These are phyloP conservation scores for Lochmaea crataegi DNA, from an alignment of 2,888 invertebrate genomes.

Conservation along the genomic window DNA sequence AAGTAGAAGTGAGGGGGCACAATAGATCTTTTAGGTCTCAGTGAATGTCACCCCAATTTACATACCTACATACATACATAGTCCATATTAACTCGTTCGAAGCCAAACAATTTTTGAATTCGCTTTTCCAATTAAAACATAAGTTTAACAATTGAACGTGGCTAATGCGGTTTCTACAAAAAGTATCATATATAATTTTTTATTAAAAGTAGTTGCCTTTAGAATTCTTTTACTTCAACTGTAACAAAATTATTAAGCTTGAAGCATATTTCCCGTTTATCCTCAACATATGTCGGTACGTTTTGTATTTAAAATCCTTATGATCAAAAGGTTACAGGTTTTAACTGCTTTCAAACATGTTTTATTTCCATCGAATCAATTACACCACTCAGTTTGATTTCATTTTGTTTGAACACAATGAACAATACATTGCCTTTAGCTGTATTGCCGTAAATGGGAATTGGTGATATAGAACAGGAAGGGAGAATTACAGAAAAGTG, in stretches of 20 bases:
- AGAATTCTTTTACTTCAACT: background rate
- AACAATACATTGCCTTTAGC: constrained; percentile 8
- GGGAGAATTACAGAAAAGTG: background rate
- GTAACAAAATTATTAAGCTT: background rate
- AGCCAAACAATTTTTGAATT: no score
- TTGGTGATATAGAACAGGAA: constrained; percentile 1
- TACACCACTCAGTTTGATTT: constrained; percentile 12
- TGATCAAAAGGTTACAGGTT: background rate
- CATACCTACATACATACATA: no score
- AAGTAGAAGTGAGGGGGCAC: no score
- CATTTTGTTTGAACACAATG: constrained; percentile 5
- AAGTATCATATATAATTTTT: no score
- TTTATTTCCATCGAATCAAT: constrained; percentile 10
- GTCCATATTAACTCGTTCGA: no score
- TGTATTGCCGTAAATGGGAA: constrained; percentile 1
- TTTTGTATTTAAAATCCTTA: background rate
- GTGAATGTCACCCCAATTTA: no score
- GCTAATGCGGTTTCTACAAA: no score
- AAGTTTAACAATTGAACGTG: no score
- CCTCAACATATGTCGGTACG: background rate
- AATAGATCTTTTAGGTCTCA: no score
- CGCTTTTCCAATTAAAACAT: no score
- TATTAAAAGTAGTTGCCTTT: no score
- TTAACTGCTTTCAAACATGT: background rate
- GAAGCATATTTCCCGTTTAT: background rate